Percentiles rank a stretch among this genome's conserved stretches.
Conservation (phyloP, 2,797 vertebrate species). For the Pygocentrus nattereri region DNA sequence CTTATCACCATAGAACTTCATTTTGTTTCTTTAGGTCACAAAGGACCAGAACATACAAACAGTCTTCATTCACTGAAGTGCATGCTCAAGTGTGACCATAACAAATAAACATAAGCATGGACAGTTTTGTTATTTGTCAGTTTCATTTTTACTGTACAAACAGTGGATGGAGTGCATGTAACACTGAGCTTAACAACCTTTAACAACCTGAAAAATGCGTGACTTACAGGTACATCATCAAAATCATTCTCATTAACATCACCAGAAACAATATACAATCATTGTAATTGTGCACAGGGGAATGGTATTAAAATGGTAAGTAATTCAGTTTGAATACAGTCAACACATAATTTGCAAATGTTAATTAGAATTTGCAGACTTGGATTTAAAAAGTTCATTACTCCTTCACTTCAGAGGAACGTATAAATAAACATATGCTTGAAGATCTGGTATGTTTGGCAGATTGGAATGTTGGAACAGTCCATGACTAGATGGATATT, state of each 20-base stretch:
- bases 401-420: not conserved
- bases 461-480: not conserved
- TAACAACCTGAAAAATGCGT: not conserved
- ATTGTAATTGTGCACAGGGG: no score
- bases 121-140: not conserved
- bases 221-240: not conserved
- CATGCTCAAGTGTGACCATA: not conserved
- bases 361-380: no score
- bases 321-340: no score
- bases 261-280: no score
- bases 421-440: not conserved
- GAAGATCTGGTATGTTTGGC: not conserved
- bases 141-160: not conserved
- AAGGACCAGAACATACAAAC: no score
- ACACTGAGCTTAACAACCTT: not conserved
- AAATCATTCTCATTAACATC: no score
- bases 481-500: not conserved
- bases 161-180: not conserved
- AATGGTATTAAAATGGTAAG: no score
- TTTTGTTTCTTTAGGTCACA: not conserved
- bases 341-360: no score
- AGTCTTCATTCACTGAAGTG: not conserved
- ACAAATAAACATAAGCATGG: no score
- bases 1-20: not conserved
- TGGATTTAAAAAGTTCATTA: not conserved